A percentile compares a stretch with the other conserved stretches of the same genome.
These are phyloP conservation scores for Venustaconcha ellipsiformis DNA, from an alignment of 1,140 invertebrate genomes.

Conservation along the genomic window DNA sequence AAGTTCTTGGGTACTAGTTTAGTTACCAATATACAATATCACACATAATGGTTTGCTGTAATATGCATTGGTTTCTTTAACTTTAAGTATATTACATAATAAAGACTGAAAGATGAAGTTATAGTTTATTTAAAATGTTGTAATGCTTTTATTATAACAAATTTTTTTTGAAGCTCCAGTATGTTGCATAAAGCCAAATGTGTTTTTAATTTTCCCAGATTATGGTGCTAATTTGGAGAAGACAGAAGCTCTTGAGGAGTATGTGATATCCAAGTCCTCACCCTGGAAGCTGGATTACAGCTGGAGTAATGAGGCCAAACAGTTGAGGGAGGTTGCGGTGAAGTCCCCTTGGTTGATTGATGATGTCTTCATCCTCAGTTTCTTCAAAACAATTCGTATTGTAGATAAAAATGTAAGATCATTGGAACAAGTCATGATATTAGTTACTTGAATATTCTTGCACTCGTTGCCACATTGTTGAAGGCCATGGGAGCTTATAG, in stretches of 20 bases:
- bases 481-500: too few relatives aligned
- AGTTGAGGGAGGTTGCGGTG: constrained; percentile 62
- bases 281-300: constrained; percentile 67
- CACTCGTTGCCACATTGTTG: too few relatives aligned
- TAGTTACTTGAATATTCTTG: too few relatives aligned
- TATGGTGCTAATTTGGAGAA: constrained; percentile 59
- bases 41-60: too few relatives aligned
- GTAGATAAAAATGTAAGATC: constrained; percentile 58
- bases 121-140: too few relatives aligned
- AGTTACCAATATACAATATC: too few relatives aligned
- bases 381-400: constrained; percentile 65
- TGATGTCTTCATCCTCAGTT: constrained; percentile 59
- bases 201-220: constrained; percentile 41
- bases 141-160: background rate
- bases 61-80: too few relatives aligned
- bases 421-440: background rate
- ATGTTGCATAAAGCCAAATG: background rate
- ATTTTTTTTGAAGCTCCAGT: too few relatives aligned
- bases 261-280: constrained; percentile 58
- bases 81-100: too few relatives aligned
- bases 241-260: constrained; percentile 61
- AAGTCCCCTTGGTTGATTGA: constrained; percentile 65
- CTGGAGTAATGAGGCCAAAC: constrained; percentile 65
- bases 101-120: too few relatives aligned
- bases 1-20: too few relatives aligned